These are phyloP conservation scores for Desoria tigrina DNA, from an alignment of 2,888 invertebrate species.

Conservation along the genomic window DNA sequence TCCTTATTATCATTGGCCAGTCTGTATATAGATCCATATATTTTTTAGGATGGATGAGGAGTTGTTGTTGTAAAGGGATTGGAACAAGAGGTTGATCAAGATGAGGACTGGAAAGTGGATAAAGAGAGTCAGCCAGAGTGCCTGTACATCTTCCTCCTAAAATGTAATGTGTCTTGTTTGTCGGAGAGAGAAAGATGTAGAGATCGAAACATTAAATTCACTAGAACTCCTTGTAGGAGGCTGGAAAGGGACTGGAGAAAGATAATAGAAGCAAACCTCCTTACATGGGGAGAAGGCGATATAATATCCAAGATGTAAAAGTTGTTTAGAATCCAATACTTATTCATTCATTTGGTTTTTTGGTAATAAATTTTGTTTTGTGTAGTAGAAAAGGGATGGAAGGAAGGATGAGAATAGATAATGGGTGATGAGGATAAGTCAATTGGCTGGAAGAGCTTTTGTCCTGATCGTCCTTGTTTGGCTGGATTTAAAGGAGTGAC, in stretches of 20 bases:
- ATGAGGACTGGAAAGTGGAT: no score
- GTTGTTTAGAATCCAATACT: conserved; percentile 27
- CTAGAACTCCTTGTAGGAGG: conserved; percentile 11
- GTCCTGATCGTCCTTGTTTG: conserved; percentile 18
- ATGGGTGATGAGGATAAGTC: conserved; percentile 48
- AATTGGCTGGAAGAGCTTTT: conserved; percentile 45
- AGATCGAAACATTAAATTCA: conserved; percentile 21
- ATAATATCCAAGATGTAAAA: conserved; percentile 1
- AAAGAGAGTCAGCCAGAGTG: no score
- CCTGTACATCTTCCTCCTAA: no score
- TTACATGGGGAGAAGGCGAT: neutral
- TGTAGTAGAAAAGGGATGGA: conserved; percentile 22
- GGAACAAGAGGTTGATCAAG: no score
- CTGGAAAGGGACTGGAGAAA: neutral
- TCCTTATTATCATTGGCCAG: no score
- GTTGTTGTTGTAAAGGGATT: no score
- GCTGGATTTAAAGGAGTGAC: no score
- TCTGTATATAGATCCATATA: no score
- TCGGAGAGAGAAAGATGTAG: conserved; percentile 3
- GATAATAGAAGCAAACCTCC: neutral
- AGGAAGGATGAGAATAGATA: conserved; percentile 27
- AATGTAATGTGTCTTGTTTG: conserved; percentile 11
- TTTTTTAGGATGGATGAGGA: no score
- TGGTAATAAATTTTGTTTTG: conserved; percentile 33
- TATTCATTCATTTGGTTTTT: conserved; percentile 31